Conservation (phyloP, 2,113 vertebrate genomes). For the human region GRCh38 chr4:170021501-170022000, state of each 20-base stretch:
- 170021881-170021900: neutral
- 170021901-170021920: neutral
- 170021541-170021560: neutral
- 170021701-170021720: neutral
- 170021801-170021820: neutral
- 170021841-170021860: neutral
- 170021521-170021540: neutral
- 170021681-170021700: neutral
- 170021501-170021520: neutral
- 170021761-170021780: neutral
- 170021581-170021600: neutral
- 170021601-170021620: neutral
- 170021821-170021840: neutral
- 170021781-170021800: neutral
- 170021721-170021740: neutral
- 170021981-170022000: neutral
- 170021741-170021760: neutral
- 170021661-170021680: conserved; percentile 27
- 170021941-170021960: neutral
- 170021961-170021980: neutral
- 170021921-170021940: neutral
- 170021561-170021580: neutral
- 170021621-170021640: neutral
- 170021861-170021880: neutral
- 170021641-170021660: neutral